A percentile compares a stretch with the other conserved stretches of the same genome.
phyloP scores from a whole-genome alignment of 2,113 vertebrate genomes.

The Ctenodactylus gundi region DNA sequence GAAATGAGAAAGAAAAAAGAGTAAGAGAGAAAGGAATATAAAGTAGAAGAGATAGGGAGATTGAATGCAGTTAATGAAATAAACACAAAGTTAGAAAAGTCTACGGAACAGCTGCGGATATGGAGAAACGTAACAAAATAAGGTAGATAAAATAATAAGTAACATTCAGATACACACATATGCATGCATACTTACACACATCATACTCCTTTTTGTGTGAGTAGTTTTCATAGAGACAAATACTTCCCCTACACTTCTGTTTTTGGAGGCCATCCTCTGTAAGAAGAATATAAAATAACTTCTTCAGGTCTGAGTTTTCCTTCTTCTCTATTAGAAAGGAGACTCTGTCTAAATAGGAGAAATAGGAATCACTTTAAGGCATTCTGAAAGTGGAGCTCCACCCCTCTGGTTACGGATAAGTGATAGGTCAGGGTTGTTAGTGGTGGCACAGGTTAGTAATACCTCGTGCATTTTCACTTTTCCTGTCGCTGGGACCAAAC shows the following conservation, averaged over 20 bases:
- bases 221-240: not conserved
- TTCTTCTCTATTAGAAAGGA: not conserved
- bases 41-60: not conserved
- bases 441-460: not conserved
- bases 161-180: not conserved
- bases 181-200: not conserved
- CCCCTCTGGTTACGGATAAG: not conserved
- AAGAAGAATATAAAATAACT: not conserved
- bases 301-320: not conserved
- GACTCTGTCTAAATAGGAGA: not conserved
- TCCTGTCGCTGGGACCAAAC: not conserved
- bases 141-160: not conserved
- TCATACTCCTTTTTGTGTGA: not conserved
- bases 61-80: not conserved
- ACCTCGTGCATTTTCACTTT: not conserved
- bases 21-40: not conserved
- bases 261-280: not conserved
- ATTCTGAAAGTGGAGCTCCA: not conserved
- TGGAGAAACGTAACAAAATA: not conserved
- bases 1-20: not conserved
- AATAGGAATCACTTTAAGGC: not conserved
- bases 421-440: not conserved
- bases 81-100: not conserved
- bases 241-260: not conserved
- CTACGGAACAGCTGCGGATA: not conserved